These are phyloP conservation scores for Melitaea cinxia DNA, from an alignment of 1,140 invertebrate species.

Conservation along the genomic window DNA sequence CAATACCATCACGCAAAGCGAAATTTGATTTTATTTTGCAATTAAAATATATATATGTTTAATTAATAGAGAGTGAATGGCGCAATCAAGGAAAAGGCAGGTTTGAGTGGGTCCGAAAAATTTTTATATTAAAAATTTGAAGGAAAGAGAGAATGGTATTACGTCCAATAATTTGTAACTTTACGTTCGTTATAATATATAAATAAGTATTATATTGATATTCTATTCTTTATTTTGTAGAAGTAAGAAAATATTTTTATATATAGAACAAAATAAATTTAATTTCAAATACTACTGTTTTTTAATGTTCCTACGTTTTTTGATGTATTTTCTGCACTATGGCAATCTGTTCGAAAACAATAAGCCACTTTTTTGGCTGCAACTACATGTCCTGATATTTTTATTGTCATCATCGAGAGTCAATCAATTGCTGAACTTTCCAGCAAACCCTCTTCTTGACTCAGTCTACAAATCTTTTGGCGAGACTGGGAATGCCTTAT, in stretches of 20 bases:
- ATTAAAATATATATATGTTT: slow-evolving; percentile 31
- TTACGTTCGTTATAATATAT: slow-evolving; percentile 66
- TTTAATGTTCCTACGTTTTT: neutral
- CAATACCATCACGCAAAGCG: slow-evolving; percentile 31
- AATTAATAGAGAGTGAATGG: slow-evolving; percentile 42
- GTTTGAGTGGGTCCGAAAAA: slow-evolving; percentile 64
- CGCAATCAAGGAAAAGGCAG: slow-evolving; percentile 33
- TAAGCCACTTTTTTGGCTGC: no score
- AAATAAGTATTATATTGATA: slow-evolving; percentile 77
- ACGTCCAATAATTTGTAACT: slow-evolving; percentile 71
- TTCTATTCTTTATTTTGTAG: slow-evolving; percentile 74
- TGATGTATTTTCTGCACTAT: no score
- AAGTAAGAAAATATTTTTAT: slow-evolving; percentile 75
- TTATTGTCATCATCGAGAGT: no score
- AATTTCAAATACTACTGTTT: slow-evolving; percentile 21
- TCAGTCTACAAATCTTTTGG: no score
- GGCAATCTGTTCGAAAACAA: no score
- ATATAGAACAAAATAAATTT: slow-evolving; percentile 67
- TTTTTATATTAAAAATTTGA: slow-evolving; percentile 81
- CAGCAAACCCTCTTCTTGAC: no score
- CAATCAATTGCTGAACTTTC: no score
- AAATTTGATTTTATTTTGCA: slow-evolving; percentile 51
- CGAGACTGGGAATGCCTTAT: no score
- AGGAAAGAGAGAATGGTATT: slow-evolving; percentile 68
- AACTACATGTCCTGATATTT: no score